Percentiles rank a stretch among this genome's conserved stretches.
Evolutionary conservation across 2,113 vertebrate genomes (phyloP).

Genomic region (Anser brachyrhynchus): DNA sequence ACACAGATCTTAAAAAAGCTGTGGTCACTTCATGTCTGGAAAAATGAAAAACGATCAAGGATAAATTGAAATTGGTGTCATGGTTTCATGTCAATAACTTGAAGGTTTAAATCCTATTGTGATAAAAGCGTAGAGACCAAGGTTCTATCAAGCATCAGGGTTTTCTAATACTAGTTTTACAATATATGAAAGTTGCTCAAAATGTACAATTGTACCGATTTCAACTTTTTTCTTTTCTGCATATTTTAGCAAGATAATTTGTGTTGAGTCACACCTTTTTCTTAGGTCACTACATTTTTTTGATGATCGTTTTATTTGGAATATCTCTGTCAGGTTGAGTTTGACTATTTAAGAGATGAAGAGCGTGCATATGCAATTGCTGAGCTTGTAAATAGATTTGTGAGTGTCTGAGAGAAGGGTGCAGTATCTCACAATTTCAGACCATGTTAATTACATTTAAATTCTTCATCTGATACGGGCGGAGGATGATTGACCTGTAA

Average conservation of each 20-base stretch:
- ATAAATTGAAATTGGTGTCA: neutral
- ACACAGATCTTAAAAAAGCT: neutral
- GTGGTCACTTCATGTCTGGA: neutral
- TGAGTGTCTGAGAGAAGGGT: neutral
- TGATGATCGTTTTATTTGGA: neutral
- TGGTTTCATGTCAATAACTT: neutral
- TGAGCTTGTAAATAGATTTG: neutral
- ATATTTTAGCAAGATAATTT: neutral
- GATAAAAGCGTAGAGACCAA: neutral
- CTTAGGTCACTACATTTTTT: neutral
- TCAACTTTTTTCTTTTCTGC: neutral
- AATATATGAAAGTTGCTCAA: neutral
- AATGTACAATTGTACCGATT: neutral
- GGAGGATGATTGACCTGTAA: neutral
- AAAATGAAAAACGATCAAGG: neutral
- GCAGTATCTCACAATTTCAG: neutral
- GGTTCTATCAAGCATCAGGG: neutral
- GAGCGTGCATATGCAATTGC: neutral
- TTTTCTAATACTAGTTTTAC: neutral
- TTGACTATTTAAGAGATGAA: neutral
- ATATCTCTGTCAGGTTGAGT: neutral
- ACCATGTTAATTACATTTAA: neutral
- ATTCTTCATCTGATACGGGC: neutral
- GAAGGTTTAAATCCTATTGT: neutral
- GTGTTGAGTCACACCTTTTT: neutral